Evolutionary conservation across 2,797 vertebrate species (phyloP), one percentile per base, ranked within the genome.

Genomic region (Otus scops): DNA sequence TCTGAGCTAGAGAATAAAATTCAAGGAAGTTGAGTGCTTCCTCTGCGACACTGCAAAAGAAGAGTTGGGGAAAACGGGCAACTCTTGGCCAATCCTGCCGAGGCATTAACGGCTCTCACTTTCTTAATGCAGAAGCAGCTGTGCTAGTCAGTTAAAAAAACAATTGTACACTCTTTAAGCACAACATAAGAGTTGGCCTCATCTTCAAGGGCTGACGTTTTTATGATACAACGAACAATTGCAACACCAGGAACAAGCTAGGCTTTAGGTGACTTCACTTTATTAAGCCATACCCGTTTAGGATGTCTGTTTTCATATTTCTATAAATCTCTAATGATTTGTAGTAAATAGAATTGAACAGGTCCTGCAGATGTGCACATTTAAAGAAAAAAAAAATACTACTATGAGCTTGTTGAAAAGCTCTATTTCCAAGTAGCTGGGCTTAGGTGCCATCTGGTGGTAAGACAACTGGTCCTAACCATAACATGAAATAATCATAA

Each of bases 371-470:
- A 13, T 27, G 27, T 56, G 34, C 27, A 36, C 8, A n/a, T 73
- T 38, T 64, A 34, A 83, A 70, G 16, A 50, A 70, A 56, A 53
- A 53, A 34, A 60, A 61, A 83, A 15, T 21, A 45, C 11, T 30
- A 30, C n/a, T 27, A 2, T 20, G 22, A 47, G 3, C 27, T 65
- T 36, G 27, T 26, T 85, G 82, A 73, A 61, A 69, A 68, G 23
- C 17, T 17, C 0, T 0, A 13, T 63, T 81, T 89, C 22, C n/a
- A 23, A 4, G 54, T 22, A 51, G 32, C 24, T 79, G 69, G 60
- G 32, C 30, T 63, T 38, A 86, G 64, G 79, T 68, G 89, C 73
- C 76, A 68, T 65, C 93, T 94, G 69, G 82, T 81, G 95, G 89
- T 59, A 48, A 45, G 36, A 83, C 19, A 64, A 36, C 13, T 9